phyloP scores from a whole-genome alignment of 2,888 invertebrate species.

The Cheilosia pagana region DNA sequence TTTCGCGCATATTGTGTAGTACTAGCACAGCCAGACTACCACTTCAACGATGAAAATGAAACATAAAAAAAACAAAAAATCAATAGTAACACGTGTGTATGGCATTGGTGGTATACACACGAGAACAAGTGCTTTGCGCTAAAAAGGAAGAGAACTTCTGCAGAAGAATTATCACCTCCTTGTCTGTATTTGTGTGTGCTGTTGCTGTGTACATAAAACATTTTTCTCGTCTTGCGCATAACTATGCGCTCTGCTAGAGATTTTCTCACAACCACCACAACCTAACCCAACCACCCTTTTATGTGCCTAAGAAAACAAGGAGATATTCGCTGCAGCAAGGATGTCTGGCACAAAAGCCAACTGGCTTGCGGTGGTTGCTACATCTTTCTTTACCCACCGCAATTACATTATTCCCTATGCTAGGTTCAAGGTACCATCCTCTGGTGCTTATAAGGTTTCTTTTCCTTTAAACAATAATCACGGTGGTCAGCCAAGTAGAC shows the following conservation, averaged over 20 bases:
- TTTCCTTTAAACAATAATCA: constrained; percentile 50
- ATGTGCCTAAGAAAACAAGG: constrained; percentile 50
- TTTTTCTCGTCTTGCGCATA: constrained; percentile 62
- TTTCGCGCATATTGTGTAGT: constrained; percentile 70
- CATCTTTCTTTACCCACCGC: constrained; percentile 21
- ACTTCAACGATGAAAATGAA: constrained; percentile 30
- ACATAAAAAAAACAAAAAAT: constrained; percentile 29
- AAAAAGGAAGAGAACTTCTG: constrained; percentile 53
- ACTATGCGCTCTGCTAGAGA: neutral
- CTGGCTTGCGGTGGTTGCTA: constrained; percentile 48
- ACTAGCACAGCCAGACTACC: constrained; percentile 60
- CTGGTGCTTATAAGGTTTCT: constrained; percentile 58
- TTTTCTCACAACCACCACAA: constrained; percentile 47
- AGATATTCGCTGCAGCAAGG: constrained; percentile 46
- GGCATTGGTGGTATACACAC: constrained; percentile 34
- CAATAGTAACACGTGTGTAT: constrained; percentile 71
- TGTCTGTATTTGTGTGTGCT: neutral
- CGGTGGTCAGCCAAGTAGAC: constrained; percentile 57
- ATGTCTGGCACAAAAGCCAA: constrained; percentile 61
- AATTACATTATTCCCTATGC: constrained; percentile 30
- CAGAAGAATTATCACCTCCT: constrained; percentile 62
- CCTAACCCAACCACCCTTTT: neutral
- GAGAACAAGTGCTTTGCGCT: constrained; percentile 49
- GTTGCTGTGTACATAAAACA: constrained; percentile 21
- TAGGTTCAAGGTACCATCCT: constrained; percentile 64